Conservation (phyloP, 1,140 invertebrate genomes). For the Onthophagus taurus region DNA sequence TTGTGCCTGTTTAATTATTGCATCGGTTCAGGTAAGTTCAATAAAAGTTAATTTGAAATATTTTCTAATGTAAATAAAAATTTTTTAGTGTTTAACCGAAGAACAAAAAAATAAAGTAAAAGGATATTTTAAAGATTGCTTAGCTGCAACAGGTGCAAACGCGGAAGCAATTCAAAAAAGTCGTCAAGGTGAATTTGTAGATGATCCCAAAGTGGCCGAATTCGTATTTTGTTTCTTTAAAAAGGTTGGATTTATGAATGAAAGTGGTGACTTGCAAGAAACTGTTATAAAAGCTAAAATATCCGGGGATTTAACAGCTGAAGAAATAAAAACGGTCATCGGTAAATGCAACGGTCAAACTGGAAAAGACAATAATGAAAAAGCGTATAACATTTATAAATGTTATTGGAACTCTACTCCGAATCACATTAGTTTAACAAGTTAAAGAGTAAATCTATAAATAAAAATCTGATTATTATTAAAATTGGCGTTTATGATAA, state of each 20-base stretch:
- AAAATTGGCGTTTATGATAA: no score
- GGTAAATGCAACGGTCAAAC: constrained; percentile 1
- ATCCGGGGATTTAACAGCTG: constrained; percentile 33
- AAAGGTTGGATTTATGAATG: constrained; percentile 35
- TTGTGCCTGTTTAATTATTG: no score
- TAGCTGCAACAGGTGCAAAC: constrained; percentile 34
- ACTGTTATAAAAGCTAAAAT: constrained; percentile 37
- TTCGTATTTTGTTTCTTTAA: constrained; percentile 39
- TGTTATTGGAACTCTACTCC: no score
- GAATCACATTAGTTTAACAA: no score
- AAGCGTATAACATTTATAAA: no score
- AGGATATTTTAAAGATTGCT: constrained; percentile 39
- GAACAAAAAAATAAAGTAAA: constrained; percentile 43
- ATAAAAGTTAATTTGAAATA: no score
- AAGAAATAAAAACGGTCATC: constrained; percentile 2
- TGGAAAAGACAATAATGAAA: no score
- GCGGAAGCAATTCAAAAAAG: constrained; percentile 34
- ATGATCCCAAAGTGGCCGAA: constrained; percentile 37
- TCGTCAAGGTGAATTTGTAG: constrained; percentile 35
- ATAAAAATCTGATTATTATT: no score
- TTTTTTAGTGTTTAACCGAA: no score
- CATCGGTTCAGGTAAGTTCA: no score
- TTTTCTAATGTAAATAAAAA: no score
- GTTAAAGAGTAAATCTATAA: no score
- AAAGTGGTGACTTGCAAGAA: constrained; percentile 35